These are phyloP conservation scores for Pygoscelis antarcticus DNA, from an alignment of 2,113 vertebrate genomes.

Conservation along the genomic window DNA sequence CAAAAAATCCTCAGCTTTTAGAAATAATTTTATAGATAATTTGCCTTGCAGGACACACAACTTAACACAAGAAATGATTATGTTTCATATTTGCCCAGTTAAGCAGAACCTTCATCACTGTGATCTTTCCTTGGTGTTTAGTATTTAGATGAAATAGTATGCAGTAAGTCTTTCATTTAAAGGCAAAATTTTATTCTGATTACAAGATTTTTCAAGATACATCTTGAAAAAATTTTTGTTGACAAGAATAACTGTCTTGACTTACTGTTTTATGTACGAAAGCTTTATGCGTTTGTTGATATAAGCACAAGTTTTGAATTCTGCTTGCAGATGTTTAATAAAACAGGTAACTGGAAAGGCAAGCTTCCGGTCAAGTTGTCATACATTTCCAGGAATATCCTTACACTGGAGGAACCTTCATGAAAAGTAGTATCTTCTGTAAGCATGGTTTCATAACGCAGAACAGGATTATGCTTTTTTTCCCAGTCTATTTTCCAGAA, in stretches of 20 bases:
- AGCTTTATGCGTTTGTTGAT: slow-evolving; percentile 62
- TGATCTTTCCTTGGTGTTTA: neutral
- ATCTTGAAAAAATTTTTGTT: slow-evolving; percentile 59
- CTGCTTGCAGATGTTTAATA: slow-evolving; percentile 44
- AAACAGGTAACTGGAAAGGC: slow-evolving; percentile 35
- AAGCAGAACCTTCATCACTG: slow-evolving; percentile 27
- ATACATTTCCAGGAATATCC: slow-evolving; percentile 46
- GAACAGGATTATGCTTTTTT: neutral
- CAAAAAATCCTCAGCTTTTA: slow-evolving; percentile 22
- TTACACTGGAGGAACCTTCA: slow-evolving; percentile 25
- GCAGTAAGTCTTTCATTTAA: slow-evolving; percentile 56
- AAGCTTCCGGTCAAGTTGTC: slow-evolving; percentile 12
- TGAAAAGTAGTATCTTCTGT: slow-evolving; percentile 14
- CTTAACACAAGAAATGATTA: slow-evolving; percentile 24
- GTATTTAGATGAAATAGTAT: slow-evolving; percentile 60
- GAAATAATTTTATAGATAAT: slow-evolving; percentile 25
- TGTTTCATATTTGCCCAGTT: slow-evolving; percentile 33
- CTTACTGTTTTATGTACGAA: slow-evolving; percentile 50
- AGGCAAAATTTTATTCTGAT: slow-evolving; percentile 71
- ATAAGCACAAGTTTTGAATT: slow-evolving; percentile 54
- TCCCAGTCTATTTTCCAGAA: slow-evolving; percentile 16
- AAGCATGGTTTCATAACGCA: slow-evolving; percentile 11
- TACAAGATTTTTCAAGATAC: slow-evolving; percentile 60
- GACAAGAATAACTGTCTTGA: slow-evolving; percentile 57
- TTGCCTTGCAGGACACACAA: slow-evolving; percentile 56